Evolutionary conservation across 1,140 invertebrate species (phyloP), one percentile per base, ranked within the genome.

Genomic region (Phenacoccus solenopsis): DNA sequence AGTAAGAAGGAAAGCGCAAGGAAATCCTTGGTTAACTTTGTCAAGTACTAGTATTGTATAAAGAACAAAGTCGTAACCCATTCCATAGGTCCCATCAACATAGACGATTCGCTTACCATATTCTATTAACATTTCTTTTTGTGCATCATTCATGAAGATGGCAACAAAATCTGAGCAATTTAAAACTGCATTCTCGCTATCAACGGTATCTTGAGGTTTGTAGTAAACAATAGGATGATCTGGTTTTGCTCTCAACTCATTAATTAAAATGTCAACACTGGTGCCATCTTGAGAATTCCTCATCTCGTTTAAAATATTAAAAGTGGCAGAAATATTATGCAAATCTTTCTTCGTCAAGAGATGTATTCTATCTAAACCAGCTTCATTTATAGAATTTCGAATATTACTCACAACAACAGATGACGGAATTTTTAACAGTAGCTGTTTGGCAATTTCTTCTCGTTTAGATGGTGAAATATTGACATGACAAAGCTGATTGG

Each of bases 111-210:
- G 56, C 21, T 12, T 32, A 28, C 59, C 28, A 68, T 28, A 70
- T 28, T 20, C 20, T 5, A 28, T 12, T 9, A 72, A 32, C 21
- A 70, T 35, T 20, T 67, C 57, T n/a, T 22, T 25, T 61, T 72
- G 71, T 1, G 20, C 30, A 25, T 68, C 28, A 28, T 57, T 72
- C 68, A 68, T 72, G 2, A 72, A 61, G 24, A 69, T 28, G n/a
- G 69, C 13, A 13, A 70, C 28, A 30, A 72, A 72, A 22, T 72
- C 68, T 20, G 38, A 49, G 13, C 12, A n/a, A 16, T 49, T 49
- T 16, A 49, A 49, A 2, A 49, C 13, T 16, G 38, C 12, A 49
- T 49, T 10, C 4, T 49, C 20, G 12, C 20, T n/a, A 49, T 49
- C 38, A 49, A 49, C 16, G 38, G 13, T n/a, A 49, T 16, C 38